Evolutionary conservation across 1,140 invertebrate genomes (phyloP), one percentile per base, ranked within the genome.

Genomic region (Solenopsis fugax): DNA sequence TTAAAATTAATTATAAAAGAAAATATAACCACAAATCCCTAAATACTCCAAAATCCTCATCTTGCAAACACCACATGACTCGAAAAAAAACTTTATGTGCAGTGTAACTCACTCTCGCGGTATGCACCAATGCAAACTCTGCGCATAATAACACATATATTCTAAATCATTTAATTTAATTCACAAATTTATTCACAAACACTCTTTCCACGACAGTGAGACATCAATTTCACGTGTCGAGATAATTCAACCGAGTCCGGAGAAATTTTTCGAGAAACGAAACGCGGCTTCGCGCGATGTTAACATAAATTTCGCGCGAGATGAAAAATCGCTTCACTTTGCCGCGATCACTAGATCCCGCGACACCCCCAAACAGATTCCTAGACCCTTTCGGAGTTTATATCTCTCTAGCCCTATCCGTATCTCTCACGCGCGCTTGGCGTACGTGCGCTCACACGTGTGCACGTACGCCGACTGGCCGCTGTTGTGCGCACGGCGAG

Each of bases 391-490:
- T 48, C 29, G 18, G 12, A 6, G n/a, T 29, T 54, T 21, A 9
- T 5, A 56, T 18, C 7, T 41, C 9, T 6, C 24, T 48, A 48
- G 34, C 62, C 24, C 76, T 34, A 37, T 18, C 16, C 45, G 71
- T 75, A 50, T 87, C 75, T 80, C 76, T 69, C 65, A 72, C 64
- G 45, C 60, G 65, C 50, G 76, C 24, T 67, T 86, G 71, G 50
- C 58, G 45, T 65, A 75, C 90, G 88, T 91, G 88, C 73, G 88
- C 76, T 86, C 89, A 60, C 85, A 91, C 86, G 90, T 91, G 89
- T 90, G 88, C 88, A 65, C 87, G 88, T 85, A 89, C 82, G 52
- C 54, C 88, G 65, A 89, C 90, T 91, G 88, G 73, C 85, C 72
- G 62, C 16, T 64, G 67, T 69, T 56, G 76, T 65, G 56, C 65